These are phyloP conservation scores for Xenopus tropicalis DNA, from an alignment of 2,113 vertebrate genomes.

Conservation along the genomic window DNA sequence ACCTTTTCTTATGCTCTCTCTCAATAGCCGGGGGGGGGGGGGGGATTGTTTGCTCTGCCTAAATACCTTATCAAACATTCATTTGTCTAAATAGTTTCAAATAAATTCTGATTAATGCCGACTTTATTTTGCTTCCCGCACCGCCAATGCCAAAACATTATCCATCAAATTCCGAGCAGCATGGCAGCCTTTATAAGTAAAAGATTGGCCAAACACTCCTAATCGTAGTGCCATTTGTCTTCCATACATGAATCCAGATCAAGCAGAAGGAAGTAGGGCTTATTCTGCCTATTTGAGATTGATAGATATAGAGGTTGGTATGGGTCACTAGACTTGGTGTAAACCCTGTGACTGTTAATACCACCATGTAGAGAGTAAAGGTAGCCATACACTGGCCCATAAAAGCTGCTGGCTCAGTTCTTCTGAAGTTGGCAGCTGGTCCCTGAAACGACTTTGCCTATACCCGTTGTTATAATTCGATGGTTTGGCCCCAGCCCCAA, in stretches of 20 bases:
- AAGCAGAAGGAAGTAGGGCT: too few relatives aligned
- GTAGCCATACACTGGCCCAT: too few relatives aligned
- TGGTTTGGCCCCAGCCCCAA: too few relatives aligned
- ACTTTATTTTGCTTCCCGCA: neutral
- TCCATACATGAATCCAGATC: neutral
- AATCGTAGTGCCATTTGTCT: neutral
- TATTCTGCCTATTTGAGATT: neutral
- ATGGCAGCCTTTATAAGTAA: neutral
- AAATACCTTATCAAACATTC: constrained; percentile 9
- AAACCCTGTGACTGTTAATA: too few relatives aligned
- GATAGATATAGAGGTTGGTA: too few relatives aligned
- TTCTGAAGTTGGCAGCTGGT: too few relatives aligned
- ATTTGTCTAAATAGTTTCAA: constrained; percentile 33
- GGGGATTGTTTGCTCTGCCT: constrained; percentile 28
- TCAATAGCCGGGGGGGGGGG: constrained; percentile 21
- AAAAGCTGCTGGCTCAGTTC: too few relatives aligned
- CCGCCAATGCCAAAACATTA: constrained; percentile 3
- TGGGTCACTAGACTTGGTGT: too few relatives aligned
- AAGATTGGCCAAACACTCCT: too few relatives aligned
- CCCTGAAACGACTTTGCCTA: too few relatives aligned
- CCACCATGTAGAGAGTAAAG: too few relatives aligned
- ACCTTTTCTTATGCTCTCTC: constrained; percentile 19
- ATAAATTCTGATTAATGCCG: constrained; percentile 6
- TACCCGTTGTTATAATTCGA: too few relatives aligned
- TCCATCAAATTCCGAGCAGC: neutral